phyloP scores from a whole-genome alignment of 2,888 invertebrate species.

The Parnassius glacialis region DNA sequence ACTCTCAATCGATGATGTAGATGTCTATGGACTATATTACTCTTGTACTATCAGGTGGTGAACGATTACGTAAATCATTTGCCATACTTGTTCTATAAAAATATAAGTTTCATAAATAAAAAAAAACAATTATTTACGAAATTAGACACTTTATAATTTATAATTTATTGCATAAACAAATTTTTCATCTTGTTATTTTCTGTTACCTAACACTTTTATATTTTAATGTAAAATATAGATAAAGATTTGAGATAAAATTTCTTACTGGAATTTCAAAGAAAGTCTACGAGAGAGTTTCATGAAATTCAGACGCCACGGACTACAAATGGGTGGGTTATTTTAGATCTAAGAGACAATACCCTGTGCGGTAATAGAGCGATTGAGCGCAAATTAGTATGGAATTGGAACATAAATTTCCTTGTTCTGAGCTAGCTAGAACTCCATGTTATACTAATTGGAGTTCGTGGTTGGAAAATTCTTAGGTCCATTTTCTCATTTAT shows the following conservation, averaged over 20 bases:
- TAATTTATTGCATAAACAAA: not conserved
- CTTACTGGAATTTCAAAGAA: not conserved
- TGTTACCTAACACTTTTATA: not conserved
- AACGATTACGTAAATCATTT: too few species aligned
- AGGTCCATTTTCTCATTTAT: too few species aligned
- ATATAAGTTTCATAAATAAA: too few species aligned
- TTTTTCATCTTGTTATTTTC: not conserved
- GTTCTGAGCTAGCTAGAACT: slow-evolving; percentile 6
- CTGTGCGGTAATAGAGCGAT: slow-evolving; percentile 7
- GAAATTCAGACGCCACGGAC: not conserved
- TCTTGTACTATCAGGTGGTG: too few species aligned
- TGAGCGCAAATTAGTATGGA: slow-evolving; percentile 14
- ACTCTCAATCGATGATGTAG: too few species aligned
- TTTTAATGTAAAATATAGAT: not conserved
- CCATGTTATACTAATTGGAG: slow-evolving; percentile 22
- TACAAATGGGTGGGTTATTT: slow-evolving; percentile 8
- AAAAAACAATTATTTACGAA: too few species aligned
- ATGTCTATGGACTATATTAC: too few species aligned
- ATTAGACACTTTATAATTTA: too few species aligned
- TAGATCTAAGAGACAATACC: slow-evolving; percentile 10
- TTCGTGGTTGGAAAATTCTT: slow-evolving; percentile 6
- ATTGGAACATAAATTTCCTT: slow-evolving; percentile 22
- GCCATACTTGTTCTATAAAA: too few species aligned
- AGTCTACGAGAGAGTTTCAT: not conserved
- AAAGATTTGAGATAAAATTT: not conserved